Conservation (phyloP, 2,113 vertebrate genomes). For the Ariopsis seemanni region DNA sequence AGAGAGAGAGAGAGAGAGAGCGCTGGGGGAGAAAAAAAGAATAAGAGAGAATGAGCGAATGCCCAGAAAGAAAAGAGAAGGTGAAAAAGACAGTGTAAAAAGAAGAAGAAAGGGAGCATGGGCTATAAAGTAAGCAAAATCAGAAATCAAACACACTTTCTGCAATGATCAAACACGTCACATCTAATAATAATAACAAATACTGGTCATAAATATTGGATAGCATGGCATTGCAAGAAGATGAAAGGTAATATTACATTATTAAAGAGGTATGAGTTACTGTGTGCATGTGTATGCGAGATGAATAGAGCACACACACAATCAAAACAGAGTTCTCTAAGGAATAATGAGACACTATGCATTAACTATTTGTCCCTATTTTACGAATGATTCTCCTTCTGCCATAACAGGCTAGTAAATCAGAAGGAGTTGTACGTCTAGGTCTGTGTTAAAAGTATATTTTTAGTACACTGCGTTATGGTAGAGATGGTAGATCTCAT, state of each 20-base stretch:
- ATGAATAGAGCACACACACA: constrained; percentile 1
- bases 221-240: constrained; percentile 20
- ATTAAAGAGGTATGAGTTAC: constrained; percentile 35
- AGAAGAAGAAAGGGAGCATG: constrained; percentile 20
- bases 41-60: constrained; percentile 30
- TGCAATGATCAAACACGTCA: constrained; percentile 3
- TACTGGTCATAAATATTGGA: constrained; percentile 29
- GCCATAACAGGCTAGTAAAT: background rate
- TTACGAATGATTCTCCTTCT: background rate
- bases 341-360: background rate
- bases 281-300: background rate
- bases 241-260: constrained; percentile 44
- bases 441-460: background rate
- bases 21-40: constrained; percentile 26
- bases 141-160: constrained; percentile 2
- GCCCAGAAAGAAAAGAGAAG: background rate
- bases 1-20: constrained; percentile 44
- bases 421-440: background rate
- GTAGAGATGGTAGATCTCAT: background rate
- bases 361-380: background rate
- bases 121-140: background rate
- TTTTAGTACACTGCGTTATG: background rate
- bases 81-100: background rate
- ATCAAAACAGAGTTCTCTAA: background rate
- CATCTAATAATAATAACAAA: constrained; percentile 31